These are phyloP conservation scores for Corydoras sp. DNA, from an alignment of 2,113 vertebrate species.

Conservation along the genomic window DNA sequence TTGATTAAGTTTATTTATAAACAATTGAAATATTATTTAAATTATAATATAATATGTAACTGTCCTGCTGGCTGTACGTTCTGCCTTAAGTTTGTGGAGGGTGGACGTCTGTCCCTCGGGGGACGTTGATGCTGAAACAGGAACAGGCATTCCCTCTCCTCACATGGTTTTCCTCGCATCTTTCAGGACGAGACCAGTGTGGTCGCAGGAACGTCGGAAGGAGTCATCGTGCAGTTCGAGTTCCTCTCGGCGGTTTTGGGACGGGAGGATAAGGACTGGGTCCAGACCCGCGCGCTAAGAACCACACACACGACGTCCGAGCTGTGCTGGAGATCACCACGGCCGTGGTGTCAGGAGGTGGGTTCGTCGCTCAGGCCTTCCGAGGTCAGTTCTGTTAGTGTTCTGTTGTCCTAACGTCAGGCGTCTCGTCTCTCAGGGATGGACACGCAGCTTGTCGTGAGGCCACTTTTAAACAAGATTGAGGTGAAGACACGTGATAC, in stretches of 20 bases:
- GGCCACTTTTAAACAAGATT: constrained; percentile 83
- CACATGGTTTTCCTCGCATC: neutral
- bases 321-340: constrained; percentile 74
- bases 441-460: constrained; percentile 84
- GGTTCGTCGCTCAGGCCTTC: neutral
- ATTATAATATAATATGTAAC: no score
- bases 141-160: no score
- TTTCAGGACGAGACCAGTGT: constrained; percentile 85
- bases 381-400: neutral
- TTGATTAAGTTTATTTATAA: no score
- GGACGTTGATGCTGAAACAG: no score
- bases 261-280: constrained; percentile 74
- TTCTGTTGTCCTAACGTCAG: no score
- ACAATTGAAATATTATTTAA: no score
- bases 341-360: constrained; percentile 85
- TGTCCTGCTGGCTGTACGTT: no score
- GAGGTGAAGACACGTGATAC: constrained; percentile 74
- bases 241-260: constrained; percentile 64
- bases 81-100: no score
- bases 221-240: constrained; percentile 85
- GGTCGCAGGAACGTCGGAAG: constrained; percentile 82
- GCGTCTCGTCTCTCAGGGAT: constrained; percentile 64
- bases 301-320: constrained; percentile 86
- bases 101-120: no score
- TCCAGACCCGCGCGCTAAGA: constrained; percentile 81